phyloP scores from a whole-genome alignment of 92 coral and sea anemone genomes.

The Ricordea florida region DNA sequence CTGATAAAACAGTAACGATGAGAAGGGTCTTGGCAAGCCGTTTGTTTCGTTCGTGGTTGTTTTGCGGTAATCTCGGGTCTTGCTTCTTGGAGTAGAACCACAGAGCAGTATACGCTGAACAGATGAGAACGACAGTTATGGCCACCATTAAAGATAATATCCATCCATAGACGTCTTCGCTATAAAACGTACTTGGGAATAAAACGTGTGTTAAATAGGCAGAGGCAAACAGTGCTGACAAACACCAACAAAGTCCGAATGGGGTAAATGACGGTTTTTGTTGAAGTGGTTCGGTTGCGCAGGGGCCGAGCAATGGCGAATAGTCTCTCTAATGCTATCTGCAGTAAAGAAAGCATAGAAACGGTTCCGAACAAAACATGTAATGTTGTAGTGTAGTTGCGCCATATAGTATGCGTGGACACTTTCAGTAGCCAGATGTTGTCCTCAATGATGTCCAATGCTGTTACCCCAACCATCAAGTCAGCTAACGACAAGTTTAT shows the following conservation, averaged over 20 bases:
- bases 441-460: not conserved
- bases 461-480: slow-evolving; percentile 10
- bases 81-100: not conserved
- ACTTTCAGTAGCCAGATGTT: no score
- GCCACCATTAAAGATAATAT: not conserved
- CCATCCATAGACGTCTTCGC: no score
- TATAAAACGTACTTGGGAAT: not conserved
- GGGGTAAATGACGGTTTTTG: not conserved
- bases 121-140: not conserved
- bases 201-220: not conserved
- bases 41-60: not conserved
- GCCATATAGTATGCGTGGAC: no score
- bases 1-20: not conserved
- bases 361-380: not conserved
- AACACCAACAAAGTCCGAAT: not conserved
- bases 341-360: not conserved
- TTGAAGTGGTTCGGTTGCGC: slow-evolving; percentile 24
- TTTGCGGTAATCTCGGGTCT: not conserved
- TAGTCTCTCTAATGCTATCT: slow-evolving; percentile 32
- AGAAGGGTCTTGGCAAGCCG: not conserved
- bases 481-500: slow-evolving; percentile 14
- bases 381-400: no score
- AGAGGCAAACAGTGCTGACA: not conserved
- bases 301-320: slow-evolving; percentile 46
- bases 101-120: not conserved